Conservation (phyloP, 2,888 invertebrate species). For the Eurois occulta region DNA sequence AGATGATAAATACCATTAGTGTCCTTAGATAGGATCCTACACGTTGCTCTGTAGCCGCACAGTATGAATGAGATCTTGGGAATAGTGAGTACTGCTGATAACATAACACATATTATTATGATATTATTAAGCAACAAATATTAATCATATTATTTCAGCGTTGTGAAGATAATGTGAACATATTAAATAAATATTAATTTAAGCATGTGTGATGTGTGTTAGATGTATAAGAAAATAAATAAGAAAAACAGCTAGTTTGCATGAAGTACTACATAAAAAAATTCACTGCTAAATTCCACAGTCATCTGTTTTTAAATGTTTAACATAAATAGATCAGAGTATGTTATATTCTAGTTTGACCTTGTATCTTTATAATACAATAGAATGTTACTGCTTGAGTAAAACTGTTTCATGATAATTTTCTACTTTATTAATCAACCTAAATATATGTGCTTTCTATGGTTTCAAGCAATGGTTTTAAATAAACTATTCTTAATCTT, state of each 20-base stretch:
- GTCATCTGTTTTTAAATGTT: slow-evolving; percentile 18
- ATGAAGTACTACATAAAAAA: slow-evolving; percentile 1
- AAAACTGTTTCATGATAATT: slow-evolving; percentile 2
- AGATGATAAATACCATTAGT: slow-evolving; percentile 87
- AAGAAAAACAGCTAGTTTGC: not conserved
- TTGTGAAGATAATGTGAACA: slow-evolving; percentile 6
- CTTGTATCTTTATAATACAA: slow-evolving; percentile 16
- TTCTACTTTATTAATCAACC: no score
- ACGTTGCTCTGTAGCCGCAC: slow-evolving; percentile 87
- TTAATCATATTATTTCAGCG: slow-evolving; percentile 22
- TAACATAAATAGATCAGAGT: slow-evolving; percentile 27
- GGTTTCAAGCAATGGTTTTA: not conserved
- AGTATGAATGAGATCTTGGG: slow-evolving; percentile 88
- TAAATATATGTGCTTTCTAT: no score
- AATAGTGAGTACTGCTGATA: slow-evolving; percentile 86
- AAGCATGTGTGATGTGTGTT: slow-evolving; percentile 47
- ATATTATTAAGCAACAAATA: slow-evolving; percentile 61
- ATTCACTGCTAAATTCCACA: slow-evolving; percentile 7
- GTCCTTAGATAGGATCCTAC: slow-evolving; percentile 88
- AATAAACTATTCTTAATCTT: no score
- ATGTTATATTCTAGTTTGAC: not conserved
- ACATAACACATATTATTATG: slow-evolving; percentile 71
- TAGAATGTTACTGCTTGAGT: slow-evolving; percentile 1
- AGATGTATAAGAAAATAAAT: slow-evolving; percentile 4
- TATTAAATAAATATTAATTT: slow-evolving; percentile 13